Evolutionary conservation across 2,888 invertebrate species (phyloP).

Genomic region (Ichneumon xanthorius): DNA sequence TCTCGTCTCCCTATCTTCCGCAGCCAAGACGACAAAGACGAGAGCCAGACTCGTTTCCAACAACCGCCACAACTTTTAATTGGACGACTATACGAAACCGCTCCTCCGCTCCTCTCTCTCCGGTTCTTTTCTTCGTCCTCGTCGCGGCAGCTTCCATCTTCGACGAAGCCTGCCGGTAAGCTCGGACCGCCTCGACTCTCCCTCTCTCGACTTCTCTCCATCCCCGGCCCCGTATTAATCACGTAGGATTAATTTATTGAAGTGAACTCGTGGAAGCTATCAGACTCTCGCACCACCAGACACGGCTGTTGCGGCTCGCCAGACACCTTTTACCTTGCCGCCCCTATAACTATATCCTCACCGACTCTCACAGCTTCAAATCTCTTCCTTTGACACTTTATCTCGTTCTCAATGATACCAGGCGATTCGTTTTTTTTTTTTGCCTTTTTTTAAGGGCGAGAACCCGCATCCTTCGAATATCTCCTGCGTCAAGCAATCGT

Average conservation of each 20-base stretch:
- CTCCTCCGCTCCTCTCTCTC: neutral
- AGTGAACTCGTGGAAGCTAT: conserved; percentile 60
- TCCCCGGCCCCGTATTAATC: conserved; percentile 54
- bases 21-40: conserved; percentile 49
- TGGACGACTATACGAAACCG: conserved; percentile 59
- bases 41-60: conserved; percentile 61
- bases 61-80: conserved; percentile 66
- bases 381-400: conserved; percentile 10
- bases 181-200: neutral
- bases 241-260: conserved; percentile 66
- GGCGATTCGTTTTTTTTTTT: neutral
- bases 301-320: conserved; percentile 43
- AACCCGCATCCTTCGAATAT: neutral
- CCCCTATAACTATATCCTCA: neutral
- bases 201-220: neutral
- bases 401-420: neutral
- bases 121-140: conserved; percentile 30
- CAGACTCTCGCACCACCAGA: conserved; percentile 51
- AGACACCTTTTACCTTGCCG: conserved; percentile 5
- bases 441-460: neutral
- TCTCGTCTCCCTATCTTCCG: conserved; percentile 24
- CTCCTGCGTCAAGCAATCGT: neutral
- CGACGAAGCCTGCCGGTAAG: conserved; percentile 33
- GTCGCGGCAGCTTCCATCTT: conserved; percentile 46
- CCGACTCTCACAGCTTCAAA: neutral